Base-by-base conservation (phyloP, 2,888 invertebrate genomes). In the Heliconius hortense region DNA sequence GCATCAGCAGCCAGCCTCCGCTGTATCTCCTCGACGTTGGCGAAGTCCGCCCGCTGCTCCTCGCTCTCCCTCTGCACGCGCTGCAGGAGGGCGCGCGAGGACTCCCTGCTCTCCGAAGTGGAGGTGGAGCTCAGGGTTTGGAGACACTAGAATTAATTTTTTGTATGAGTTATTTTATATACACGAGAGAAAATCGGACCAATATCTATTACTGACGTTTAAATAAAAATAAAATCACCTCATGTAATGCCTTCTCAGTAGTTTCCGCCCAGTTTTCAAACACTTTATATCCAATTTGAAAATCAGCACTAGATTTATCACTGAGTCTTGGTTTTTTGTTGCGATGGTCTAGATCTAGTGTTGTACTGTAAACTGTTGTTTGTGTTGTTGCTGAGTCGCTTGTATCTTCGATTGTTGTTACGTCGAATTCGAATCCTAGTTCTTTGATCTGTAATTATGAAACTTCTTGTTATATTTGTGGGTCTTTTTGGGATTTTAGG, bases 21-120 rank as follows among this genome's bases (percentile, higher is more conserved):
- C 73, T 95, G 96, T 21, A 96, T 90, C 75, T 95, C 94, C 81
- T 96, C 90, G 0, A 96, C 94, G 81, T 95, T 94, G 15, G 94
- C 90, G 79, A 95, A 92, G 80, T 95, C 95, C 0, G 84, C 89
- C 56, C 94, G 91, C 79, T 95, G 95, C 60, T 87, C 85, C 28
- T 89, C 89, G 60, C 95, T 84, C 80, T 95, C 95, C 18, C 84
- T 87, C 75, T 91, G 90, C 10, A 95, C 80, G 7, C 88, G 86
- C 80, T 85, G 88, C 79, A 88, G 75, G 43, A 79, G 76, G 39
- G 80, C 79, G 11, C 81, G 78, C 24, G 83, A 81, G 24, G 86
- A 85, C 24, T 87, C 86, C 60, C 78, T 76, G 18, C 74, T 39
- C 59, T 59, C 64, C 18, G 75, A 76, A 26, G 63, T 76, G 48